A percentile compares a stretch with the other conserved stretches of the same genome.
phyloP scores from a whole-genome alignment of 2,797 vertebrate genomes.

The Argentina silus region DNA sequence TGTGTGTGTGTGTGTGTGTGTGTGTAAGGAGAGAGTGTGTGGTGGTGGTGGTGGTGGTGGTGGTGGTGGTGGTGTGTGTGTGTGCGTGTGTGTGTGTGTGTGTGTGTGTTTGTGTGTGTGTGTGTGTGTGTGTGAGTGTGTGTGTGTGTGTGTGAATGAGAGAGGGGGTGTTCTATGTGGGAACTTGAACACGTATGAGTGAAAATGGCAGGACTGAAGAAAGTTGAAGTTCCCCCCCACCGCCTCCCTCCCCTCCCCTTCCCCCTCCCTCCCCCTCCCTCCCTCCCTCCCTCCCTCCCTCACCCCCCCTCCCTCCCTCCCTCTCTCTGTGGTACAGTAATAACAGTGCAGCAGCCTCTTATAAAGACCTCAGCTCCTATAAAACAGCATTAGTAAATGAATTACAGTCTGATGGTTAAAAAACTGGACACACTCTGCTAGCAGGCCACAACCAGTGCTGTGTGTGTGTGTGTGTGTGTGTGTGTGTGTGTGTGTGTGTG shows the following conservation, averaged over 20 bases:
- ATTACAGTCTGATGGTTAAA: slow-evolving; percentile 32
- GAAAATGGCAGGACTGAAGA: slow-evolving; percentile 26
- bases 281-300: not conserved
- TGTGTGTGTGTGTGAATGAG: not conserved
- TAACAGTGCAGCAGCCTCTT: slow-evolving; percentile 14
- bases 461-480: slow-evolving; percentile 9
- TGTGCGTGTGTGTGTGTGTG: slow-evolving; percentile 6
- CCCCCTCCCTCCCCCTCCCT: not conserved
- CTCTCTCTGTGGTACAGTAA: slow-evolving; percentile 17
- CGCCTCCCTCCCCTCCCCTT: not conserved
- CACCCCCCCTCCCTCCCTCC: not conserved
- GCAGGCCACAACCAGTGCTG: not conserved
- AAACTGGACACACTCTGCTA: slow-evolving; percentile 14
- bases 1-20: not conserved
- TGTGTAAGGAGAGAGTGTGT: no score
- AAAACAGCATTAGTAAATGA: slow-evolving; percentile 40
- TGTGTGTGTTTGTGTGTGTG: slow-evolving; percentile 28
- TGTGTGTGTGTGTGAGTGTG: slow-evolving; percentile 26
- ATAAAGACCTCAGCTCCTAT: slow-evolving; percentile 15
- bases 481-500: slow-evolving; percentile 8
- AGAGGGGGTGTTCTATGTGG: not conserved
- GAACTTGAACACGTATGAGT: slow-evolving; percentile 29
- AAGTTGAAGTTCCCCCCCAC: no score
- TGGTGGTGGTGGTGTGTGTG: slow-evolving; percentile 36
- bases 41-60: no score